These are phyloP conservation scores for Catharus minimus DNA, from an alignment of 2,113 vertebrate genomes.

Conservation along the genomic window DNA sequence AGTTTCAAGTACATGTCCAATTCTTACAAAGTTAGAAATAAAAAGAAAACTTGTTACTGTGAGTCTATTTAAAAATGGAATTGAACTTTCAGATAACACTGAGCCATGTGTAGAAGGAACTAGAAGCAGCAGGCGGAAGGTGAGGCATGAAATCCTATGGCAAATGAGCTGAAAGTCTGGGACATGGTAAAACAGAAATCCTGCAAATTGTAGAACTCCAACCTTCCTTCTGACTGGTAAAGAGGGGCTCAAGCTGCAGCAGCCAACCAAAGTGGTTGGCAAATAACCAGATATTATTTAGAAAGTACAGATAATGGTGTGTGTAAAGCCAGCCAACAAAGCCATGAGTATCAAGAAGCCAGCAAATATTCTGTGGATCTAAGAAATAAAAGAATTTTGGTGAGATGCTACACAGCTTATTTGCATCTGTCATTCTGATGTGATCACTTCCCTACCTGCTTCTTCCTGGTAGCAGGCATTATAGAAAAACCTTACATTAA, in stretches of 20 bases:
- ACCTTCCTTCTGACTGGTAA: background rate
- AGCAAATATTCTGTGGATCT: background rate
- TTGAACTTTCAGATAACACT: background rate
- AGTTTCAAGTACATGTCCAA: background rate
- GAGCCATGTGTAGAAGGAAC: background rate
- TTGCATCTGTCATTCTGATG: background rate
- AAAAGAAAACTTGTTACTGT: background rate
- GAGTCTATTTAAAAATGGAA: background rate
- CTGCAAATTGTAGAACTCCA: background rate
- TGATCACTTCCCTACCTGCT: background rate
- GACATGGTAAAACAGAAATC: background rate
- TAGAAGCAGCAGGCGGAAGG: background rate
- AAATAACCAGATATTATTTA: background rate
- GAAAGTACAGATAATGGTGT: background rate
- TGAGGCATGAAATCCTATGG: background rate
- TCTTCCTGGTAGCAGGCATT: background rate
- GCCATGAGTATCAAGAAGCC: background rate
- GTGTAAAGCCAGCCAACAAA: background rate
- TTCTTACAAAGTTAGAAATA: background rate
- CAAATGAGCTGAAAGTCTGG: background rate
- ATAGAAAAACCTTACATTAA: background rate
- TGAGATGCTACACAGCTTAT: background rate
- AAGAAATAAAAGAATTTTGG: background rate
- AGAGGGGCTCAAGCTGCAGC: background rate
- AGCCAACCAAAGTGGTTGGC: background rate